Evolutionary conservation across 1,140 invertebrate genomes (phyloP), one percentile per base, ranked within the genome.

Genomic region (Anoplolepis gracilipes): DNA sequence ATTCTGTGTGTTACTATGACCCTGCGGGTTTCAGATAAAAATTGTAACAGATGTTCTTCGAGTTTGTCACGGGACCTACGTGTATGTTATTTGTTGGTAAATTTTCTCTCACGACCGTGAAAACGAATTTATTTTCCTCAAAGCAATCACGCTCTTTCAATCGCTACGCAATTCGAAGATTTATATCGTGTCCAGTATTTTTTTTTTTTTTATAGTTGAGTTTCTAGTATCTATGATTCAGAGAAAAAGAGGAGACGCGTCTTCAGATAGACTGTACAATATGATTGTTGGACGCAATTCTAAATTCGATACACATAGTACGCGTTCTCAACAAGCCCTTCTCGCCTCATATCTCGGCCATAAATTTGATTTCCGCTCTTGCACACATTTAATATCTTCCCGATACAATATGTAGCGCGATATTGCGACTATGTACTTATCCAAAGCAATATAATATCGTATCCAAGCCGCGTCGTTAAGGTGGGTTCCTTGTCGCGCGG

Each of bases 371-470:
- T 81, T 85, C 67, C 84, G 28, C 16, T 49, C 25, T 49, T 39
- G 49, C 11, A 22, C 28, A 39, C 25, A 49, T 42, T 84, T 42
- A 84, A 77, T 49, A 67, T 59, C n/a, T 42, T 8, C 11, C 28
- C 67, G 73, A 85, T 78, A 87, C 73, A 65, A 62, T 86, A 53
- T 39, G 28, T n/a, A 36, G 30, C 39, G 49, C 57, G 59, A 57
- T 86, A 85, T 55, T 65, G 86, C 39, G 61, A 49, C 16, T 49
- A 49, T 46, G 22, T 76, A 55, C 76, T 88, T 89, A 89, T 82
- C 84, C 76, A n/a, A 22, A 57, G 62, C 69, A 76, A 36, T n/a
- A 88, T 89, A 84, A 85, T 73, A 79, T 79, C 84, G 57, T 79
- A 88, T 85, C 82, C 75, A 78, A 30, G 64, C 59, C 36, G 61